These are phyloP conservation scores for Alectoris magna DNA, from an alignment of 2,797 vertebrate genomes.

Conservation along the genomic window DNA sequence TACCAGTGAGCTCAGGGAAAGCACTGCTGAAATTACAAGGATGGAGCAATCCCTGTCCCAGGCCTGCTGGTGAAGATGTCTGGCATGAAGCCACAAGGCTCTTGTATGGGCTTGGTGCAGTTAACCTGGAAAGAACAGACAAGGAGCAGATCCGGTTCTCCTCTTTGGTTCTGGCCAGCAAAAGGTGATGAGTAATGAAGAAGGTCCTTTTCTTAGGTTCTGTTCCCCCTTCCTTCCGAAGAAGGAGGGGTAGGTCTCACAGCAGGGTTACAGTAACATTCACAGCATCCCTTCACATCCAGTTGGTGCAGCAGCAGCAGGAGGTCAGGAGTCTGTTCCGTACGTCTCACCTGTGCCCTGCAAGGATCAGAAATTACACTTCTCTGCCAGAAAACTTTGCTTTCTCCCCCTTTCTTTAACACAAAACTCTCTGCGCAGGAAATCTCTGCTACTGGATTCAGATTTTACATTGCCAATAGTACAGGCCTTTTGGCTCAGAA, in stretches of 20 bases:
- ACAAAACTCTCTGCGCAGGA: not conserved
- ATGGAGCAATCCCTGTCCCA: not conserved
- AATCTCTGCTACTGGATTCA: not conserved
- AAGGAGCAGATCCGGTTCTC: not conserved
- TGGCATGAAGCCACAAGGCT: not conserved
- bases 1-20: not conserved
- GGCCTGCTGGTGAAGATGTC: not conserved
- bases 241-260: not conserved
- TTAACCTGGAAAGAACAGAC: not conserved
- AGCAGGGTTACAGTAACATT: not conserved
- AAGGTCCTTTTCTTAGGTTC: slow-evolving; percentile 23
- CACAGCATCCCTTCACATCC: not conserved
- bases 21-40: not conserved
- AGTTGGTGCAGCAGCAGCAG: not conserved
- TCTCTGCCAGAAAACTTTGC: not conserved
- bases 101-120: not conserved
- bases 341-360: slow-evolving; percentile 63
- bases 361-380: not conserved
- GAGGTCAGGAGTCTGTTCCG: slow-evolving; percentile 40
- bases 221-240: not conserved
- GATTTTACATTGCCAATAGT: not conserved
- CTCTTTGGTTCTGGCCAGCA: not conserved
- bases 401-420: not conserved
- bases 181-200: not conserved
- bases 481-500: not conserved